phyloP scores from a whole-genome alignment of 2,113 vertebrate species.

The Chauna torquata region DNA sequence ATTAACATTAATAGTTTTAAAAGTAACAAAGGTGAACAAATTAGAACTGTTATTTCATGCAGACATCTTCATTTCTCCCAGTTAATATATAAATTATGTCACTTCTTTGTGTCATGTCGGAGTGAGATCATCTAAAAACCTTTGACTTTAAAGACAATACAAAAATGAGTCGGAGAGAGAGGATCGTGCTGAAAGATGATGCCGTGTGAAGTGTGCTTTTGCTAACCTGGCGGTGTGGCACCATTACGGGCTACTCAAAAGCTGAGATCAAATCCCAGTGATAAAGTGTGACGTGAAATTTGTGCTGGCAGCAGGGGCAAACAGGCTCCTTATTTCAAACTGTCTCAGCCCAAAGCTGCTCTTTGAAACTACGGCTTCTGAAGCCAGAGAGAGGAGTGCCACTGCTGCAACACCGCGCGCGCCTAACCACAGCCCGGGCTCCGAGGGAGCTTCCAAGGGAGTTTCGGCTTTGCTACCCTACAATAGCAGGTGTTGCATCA shows the following conservation, averaged over 20 bases:
- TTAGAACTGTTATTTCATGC: neutral
- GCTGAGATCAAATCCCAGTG: neutral
- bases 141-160: neutral
- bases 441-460: neutral
- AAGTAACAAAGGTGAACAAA: neutral
- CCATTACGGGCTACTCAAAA: conserved; percentile 10
- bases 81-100: neutral
- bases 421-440: neutral
- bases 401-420: neutral
- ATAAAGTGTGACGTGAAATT: neutral
- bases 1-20: neutral
- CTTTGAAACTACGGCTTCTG: conserved; percentile 25
- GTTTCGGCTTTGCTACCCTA: neutral
- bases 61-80: neutral
- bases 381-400: neutral
- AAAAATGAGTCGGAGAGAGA: neutral
- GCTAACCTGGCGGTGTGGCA: neutral
- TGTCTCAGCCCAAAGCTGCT: neutral
- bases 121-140: neutral
- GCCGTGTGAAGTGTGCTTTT: neutral
- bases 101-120: neutral
- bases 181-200: neutral
- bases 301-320: neutral
- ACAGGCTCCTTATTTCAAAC: neutral
- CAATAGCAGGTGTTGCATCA: neutral